Base-by-base conservation (phyloP, 2,113 vertebrate genomes). In the Ahaetulla prasina region DNA sequence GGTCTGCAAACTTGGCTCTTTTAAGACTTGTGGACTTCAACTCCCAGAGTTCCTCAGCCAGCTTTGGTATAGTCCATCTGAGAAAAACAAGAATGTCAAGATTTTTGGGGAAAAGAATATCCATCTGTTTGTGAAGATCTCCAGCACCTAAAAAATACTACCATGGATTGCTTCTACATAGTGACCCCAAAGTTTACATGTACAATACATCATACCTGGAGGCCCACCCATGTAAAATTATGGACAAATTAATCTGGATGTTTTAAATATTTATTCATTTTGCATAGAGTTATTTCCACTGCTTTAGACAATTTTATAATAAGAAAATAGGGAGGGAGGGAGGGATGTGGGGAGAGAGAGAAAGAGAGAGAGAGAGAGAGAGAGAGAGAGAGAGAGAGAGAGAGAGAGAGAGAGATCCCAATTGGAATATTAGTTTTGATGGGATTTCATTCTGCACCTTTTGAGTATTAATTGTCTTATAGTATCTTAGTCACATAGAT, bases 71-170 rank as follows among this genome's bases (percentile, higher is more conserved):
- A 89, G 35, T 91, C 23, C 87, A 90, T 63, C 25, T 43, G 86
- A 30, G 30, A 53, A 74, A 4, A 93, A 49, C 53, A 92, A 91
- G 43, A 54, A 14, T 23, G 92, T 94, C 80, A 91, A 60, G 25
- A 16, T 43, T 25, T 88, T 47, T 92, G 16, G 53, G 5, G 93
- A 45, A n/a, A n/a, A 86, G 1, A 45, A 57, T 35, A 93, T 87
- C 52, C 35, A 74, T 90, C 27, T 89, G 0, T 7, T 93, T 93
- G 87, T 45, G 49, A 90, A 92, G 93, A 20, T 94, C 53, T 45
- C 90, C 74, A n/a, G 3, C 91, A 92, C 80, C 90, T 22, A 54
- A 49, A 30, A 94, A 96, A 96, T 91, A 52, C 10, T 88, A 95
- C 63, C 90, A 23, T 10, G 0, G 85, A 84, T 92, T 92, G 63